phyloP scores from a whole-genome alignment of 2,113 vertebrate species.

The Jacana jacana region DNA sequence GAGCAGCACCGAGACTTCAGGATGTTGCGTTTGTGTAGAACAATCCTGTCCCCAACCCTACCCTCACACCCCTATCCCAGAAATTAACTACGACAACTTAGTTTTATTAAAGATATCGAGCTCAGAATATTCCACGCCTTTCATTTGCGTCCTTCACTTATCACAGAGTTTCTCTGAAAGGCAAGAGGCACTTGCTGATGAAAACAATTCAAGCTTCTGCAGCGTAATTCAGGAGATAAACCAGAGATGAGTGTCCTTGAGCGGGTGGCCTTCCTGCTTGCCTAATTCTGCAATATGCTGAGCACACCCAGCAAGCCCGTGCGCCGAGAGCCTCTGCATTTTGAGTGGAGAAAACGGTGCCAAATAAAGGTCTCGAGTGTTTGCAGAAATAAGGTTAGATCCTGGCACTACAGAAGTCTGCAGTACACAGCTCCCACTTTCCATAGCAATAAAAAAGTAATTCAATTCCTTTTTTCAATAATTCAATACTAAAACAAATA shows the following conservation, averaged over 20 bases:
- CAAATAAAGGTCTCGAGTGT: background rate
- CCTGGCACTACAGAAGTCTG: rapidly evolving
- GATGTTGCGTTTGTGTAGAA: background rate
- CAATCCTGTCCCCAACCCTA: rapidly evolving
- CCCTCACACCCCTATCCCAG: rapidly evolving
- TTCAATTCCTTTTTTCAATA: background rate
- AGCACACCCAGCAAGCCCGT: rapidly evolving
- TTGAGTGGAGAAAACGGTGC: background rate
- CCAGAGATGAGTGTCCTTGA: background rate
- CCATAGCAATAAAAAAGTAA: background rate
- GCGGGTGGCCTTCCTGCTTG: background rate
- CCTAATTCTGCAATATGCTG: background rate
- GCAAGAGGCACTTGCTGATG: rapidly evolving
- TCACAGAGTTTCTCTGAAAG: rapidly evolving
- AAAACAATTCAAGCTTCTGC: background rate
- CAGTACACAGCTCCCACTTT: background rate
- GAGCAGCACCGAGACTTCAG: background rate
- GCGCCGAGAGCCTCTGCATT: background rate
- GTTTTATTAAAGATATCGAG: background rate
- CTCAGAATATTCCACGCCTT: background rate
- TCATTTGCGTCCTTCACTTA: background rate
- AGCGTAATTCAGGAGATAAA: background rate
- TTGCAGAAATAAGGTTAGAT: background rate
- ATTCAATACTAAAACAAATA: background rate
- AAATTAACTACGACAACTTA: background rate